Percentiles rank a stretch among this genome's conserved stretches.
phyloP scores from a whole-genome alignment of 2,888 invertebrate species.

The Hylaea fasciaria region DNA sequence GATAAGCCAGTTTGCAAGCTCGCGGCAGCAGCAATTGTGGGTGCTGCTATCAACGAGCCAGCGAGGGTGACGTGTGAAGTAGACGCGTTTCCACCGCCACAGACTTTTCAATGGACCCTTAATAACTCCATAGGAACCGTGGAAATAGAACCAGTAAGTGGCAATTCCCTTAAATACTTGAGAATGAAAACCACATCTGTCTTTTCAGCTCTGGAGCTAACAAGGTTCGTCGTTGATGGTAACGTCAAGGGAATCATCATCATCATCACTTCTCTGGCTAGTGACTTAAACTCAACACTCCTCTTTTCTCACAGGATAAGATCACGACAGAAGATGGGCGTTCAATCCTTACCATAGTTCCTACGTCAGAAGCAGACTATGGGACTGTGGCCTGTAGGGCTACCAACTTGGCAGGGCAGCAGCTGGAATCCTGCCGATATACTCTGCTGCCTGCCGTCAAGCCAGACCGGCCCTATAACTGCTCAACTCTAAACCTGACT shows the following conservation, averaged over 20 bases:
- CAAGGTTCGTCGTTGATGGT: too few species aligned
- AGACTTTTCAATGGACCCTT: conserved; percentile 94
- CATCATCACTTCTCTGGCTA: too few species aligned
- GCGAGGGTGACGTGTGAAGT: conserved; percentile 93
- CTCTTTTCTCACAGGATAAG: conserved; percentile 66
- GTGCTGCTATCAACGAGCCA: conserved; percentile 92
- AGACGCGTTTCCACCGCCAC: conserved; percentile 92
- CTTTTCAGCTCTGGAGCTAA: too few species aligned
- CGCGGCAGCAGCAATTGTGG: conserved; percentile 91
- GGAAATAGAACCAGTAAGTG: conserved; percentile 85
- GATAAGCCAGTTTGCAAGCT: conserved; percentile 93
- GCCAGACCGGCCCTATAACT: conserved; percentile 91
- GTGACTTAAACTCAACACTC: not conserved
- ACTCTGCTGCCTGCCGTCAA: conserved; percentile 91
- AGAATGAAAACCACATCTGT: too few species aligned
- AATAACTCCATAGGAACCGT: conserved; percentile 94
- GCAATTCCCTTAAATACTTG: not conserved
- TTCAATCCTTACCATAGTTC: conserved; percentile 90
- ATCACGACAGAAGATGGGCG: conserved; percentile 84
- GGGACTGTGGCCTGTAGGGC: conserved; percentile 91
- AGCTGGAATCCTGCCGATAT: conserved; percentile 90
- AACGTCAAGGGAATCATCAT: too few species aligned
- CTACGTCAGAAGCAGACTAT: conserved; percentile 90
- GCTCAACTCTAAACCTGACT: conserved; percentile 91
- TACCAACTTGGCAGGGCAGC: conserved; percentile 89